These are phyloP conservation scores for Leptinotarsa haldemani DNA, from an alignment of 2,888 invertebrate genomes.

Conservation along the genomic window DNA sequence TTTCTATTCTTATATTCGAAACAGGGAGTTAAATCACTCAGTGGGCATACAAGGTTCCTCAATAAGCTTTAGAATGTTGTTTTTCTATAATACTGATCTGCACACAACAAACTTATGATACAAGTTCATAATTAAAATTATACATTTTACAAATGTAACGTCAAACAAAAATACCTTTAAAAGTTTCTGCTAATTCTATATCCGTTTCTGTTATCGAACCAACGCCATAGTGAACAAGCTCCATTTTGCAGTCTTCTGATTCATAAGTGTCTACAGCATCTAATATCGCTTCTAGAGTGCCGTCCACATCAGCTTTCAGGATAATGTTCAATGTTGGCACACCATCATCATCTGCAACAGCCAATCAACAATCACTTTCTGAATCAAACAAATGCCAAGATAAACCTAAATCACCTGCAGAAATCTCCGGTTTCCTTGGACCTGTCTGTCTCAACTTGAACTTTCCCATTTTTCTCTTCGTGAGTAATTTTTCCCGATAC, in stretches of 20 bases:
- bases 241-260: slow-evolving; percentile 80
- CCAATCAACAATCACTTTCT: background rate
- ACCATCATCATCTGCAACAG: slow-evolving; percentile 49
- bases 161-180: slow-evolving; percentile 70
- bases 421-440: slow-evolving; percentile 71
- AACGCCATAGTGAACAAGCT: slow-evolving; percentile 90
- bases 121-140: too few species aligned
- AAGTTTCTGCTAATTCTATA: slow-evolving; percentile 81
- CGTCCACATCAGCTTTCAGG: slow-evolving; percentile 91
- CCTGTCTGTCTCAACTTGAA: slow-evolving; percentile 69
- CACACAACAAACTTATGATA: too few species aligned
- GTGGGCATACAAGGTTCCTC: too few species aligned
- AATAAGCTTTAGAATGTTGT: too few species aligned
- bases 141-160: background rate
- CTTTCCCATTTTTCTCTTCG: slow-evolving; percentile 73
- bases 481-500: slow-evolving; percentile 73
- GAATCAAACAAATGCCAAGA: background rate
- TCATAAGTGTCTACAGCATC: slow-evolving; percentile 91
- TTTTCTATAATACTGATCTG: too few species aligned
- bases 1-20: too few species aligned
- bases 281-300: slow-evolving; percentile 94
- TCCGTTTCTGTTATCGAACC: slow-evolving; percentile 88
- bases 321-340: slow-evolving; percentile 61
- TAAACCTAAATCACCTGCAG: slow-evolving; percentile 47
- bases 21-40: too few species aligned